Evolutionary conservation across 92 coral and sea anemone species (phyloP), one percentile per base, ranked within the genome.

Genomic region (Anthopleura xanthogrammica): DNA sequence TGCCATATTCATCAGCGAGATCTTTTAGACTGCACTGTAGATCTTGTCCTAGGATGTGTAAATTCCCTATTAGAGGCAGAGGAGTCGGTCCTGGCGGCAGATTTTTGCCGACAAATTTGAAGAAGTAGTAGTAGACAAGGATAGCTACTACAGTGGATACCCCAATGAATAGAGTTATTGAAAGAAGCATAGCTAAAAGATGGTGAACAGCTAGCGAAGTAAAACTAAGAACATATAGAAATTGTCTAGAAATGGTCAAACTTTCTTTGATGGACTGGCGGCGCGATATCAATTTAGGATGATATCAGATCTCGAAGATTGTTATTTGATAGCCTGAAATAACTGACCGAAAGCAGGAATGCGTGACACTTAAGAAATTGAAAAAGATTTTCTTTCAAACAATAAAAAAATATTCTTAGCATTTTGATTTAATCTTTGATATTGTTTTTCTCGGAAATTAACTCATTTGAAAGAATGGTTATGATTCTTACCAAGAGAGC

Each of bases 1-100:
- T 88, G 76, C 98, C 98, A 82, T 87, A 92, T 54, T 70, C 79
- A 77, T 86, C 75, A 8, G 85, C 82, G 66, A 94, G 80, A 48
- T 83, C 79, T 55, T 72, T 82, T 56, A 94, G 83, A 77, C 74
- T 80, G 48, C 84, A 70, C 56, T 94, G 95, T 2, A 85, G 79
- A 5, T 85, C 62, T 54, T 54, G 57, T 17, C 79, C 83, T 4
- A 85, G 41, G 29, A 78, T 14, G 65, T 78, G 77, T 16, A 85
- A 73, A 72, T 85, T 85, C 41, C 88, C 88, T 13, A 85, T 85
- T 2, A 85, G 50, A 19, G 88, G 88, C 58, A 80, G 50, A 22
- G 88, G 83, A 13, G 24, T 14, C 7, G 88, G 88, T n/a, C 88
- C 88, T 0, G 83, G 88, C 0, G 88, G 88, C 10, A 85, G 48